Base-by-base conservation (phyloP, 2,888 invertebrate genomes). In the Synergus itoensis region DNA sequence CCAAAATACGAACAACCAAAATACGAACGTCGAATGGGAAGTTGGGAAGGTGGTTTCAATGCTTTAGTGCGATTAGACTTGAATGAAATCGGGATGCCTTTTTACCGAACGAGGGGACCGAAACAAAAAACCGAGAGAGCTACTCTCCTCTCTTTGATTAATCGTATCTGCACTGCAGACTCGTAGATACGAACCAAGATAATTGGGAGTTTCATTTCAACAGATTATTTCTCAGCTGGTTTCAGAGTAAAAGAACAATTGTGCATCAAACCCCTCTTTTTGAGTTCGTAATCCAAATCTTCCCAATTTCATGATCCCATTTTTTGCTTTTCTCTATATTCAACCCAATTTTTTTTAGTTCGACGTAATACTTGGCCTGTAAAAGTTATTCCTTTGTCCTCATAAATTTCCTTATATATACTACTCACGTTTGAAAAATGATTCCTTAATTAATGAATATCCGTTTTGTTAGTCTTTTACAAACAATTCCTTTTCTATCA, bases 151-250 rank as follows among this genome's bases (percentile, higher is more conserved):
- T 82, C 83, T 87, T 86, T 87, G 86, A 88, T 88, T 88, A 89
- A 88, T 88, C 83, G 83, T 81, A 82, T 82, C 80, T 84, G 77
- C 79, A 78, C 45, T 67, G 77, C 82, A 84, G 81, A 82, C 83
- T 77, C 82, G 69, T 69, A 79, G 77, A 83, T 77, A 76, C 78
- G 82, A 77, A 64, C 78, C 48, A 80, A 67, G 81, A 84, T 86
- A 88, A 88, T 88, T 88, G 86, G 84, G 85, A 85, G 85, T 81
- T 82, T 76, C 81, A 81, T 83, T 85, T 82, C 65, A 80, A 40
- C 78, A 73, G 76, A 80, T 36, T 81, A 80, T 80, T 79, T 78
- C 81, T 80, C 79, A 79, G 67, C 45, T 28, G 8, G 16, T 21
- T 43, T 67, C 4, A 14, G 18, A 43, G n/a, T 18, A 43, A 45